A percentile compares a stretch with the other conserved stretches of the same genome.
These are phyloP conservation scores for Drosophila nigricruria DNA, from an alignment of 2,888 invertebrate genomes.

Conservation along the genomic window DNA sequence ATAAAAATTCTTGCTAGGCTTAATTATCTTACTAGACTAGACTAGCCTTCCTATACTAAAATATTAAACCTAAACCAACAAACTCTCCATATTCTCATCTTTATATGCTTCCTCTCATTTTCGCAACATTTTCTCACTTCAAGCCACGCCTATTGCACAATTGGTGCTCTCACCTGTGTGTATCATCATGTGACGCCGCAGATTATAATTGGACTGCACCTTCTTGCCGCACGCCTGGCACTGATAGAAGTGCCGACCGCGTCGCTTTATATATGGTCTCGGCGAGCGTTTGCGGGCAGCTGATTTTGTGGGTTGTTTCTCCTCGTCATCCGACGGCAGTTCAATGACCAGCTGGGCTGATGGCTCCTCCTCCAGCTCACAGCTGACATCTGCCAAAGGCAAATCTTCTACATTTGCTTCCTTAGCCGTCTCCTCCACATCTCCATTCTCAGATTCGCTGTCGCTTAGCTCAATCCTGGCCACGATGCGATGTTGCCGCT, in stretches of 20 bases:
- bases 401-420: constrained; percentile 49
- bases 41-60: too few species aligned
- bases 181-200: constrained; percentile 85
- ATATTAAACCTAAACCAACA: neutral
- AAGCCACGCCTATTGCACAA: constrained; percentile 19
- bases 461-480: constrained; percentile 80
- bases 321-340: constrained; percentile 64
- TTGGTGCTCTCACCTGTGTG: constrained; percentile 79
- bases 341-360: constrained; percentile 59
- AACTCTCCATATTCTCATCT: neutral
- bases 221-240: constrained; percentile 84
- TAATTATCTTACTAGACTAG: too few species aligned
- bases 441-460: constrained; percentile 60
- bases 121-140: neutral
- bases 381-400: constrained; percentile 63
- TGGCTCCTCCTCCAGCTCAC: constrained; percentile 56
- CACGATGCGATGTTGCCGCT: constrained; percentile 64
- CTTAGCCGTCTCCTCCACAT: constrained; percentile 4
- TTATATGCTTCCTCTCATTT: too few species aligned
- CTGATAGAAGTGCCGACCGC: constrained; percentile 82
- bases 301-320: constrained; percentile 14
- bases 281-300: constrained; percentile 41
- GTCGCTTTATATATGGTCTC: constrained; percentile 71
- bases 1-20: too few species aligned
- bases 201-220: constrained; percentile 84